These are phyloP conservation scores for cattle (Bos taurus) DNA, from an alignment of 2,113 vertebrate species.

Conservation along the genomic window ARS-UCD2.0 NC_037348.1:5490001-5490500, in stretches of 20 bases:
- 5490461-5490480: neutral
- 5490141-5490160: neutral
- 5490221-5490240: neutral
- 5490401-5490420: neutral
- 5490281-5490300: rapidly evolving
- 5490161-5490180: neutral
- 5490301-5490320: neutral
- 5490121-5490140: neutral
- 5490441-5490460: neutral
- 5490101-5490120: neutral
- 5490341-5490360: neutral
- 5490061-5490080: neutral
- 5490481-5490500: neutral
- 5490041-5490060: neutral
- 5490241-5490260: neutral
- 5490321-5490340: neutral
- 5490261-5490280: too few species aligned
- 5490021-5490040: neutral
- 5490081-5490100: neutral
- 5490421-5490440: neutral
- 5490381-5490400: neutral
- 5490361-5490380: neutral
- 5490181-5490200: neutral
- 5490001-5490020: neutral
- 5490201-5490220: neutral